Evolutionary conservation across 2,113 vertebrate species (phyloP).

Genomic region (Vulpes lagopus): DNA sequence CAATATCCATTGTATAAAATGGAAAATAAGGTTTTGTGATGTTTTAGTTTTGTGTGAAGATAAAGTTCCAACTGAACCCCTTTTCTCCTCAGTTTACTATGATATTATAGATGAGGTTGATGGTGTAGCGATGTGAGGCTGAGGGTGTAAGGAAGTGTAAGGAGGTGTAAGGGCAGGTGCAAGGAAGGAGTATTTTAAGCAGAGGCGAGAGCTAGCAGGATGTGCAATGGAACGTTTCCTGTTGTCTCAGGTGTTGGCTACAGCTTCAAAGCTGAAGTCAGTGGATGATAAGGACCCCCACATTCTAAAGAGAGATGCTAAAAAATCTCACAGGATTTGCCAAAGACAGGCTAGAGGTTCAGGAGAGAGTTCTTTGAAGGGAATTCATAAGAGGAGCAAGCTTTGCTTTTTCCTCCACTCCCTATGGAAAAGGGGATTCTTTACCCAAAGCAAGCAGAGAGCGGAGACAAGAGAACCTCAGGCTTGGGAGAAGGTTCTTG

Average conservation of each 20-base stretch:
- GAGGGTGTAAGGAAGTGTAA: neutral
- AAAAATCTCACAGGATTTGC: neutral
- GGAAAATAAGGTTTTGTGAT: neutral
- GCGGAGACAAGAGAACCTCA: neutral
- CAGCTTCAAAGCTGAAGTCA: conserved; percentile 52
- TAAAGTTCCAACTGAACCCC: neutral
- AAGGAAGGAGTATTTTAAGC: conserved; percentile 28
- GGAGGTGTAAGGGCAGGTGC: neutral
- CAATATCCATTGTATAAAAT: neutral
- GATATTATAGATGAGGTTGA: neutral
- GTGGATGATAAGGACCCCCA: neutral
- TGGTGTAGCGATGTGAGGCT: neutral
- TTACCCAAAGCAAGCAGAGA: neutral
- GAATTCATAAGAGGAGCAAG: neutral
- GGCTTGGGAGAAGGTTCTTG: neutral
- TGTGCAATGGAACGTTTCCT: neutral
- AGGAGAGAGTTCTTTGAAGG: neutral
- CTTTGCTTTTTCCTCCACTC: neutral
- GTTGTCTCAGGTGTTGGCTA: conserved; percentile 3
- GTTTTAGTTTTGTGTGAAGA: conserved; percentile 8
- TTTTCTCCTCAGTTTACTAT: neutral
- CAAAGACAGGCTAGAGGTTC: neutral
- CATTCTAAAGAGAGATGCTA: neutral
- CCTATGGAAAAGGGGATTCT: neutral
- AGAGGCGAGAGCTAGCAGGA: conserved; percentile 21